These are phyloP conservation scores for Tichodroma muraria DNA, from an alignment of 2,113 vertebrate genomes.

Conservation along the genomic window DNA sequence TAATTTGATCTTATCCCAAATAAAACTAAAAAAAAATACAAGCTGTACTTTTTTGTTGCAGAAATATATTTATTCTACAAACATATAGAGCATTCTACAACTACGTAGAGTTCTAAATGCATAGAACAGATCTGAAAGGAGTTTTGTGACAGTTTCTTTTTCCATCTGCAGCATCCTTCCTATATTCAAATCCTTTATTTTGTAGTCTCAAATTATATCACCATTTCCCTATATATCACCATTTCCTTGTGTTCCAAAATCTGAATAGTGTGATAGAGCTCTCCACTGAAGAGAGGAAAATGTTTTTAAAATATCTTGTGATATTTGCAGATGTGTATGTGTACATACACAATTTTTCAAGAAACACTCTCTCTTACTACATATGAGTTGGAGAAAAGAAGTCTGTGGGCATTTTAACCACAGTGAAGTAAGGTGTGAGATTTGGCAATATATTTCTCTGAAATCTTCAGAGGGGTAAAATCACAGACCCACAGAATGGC, in stretches of 20 bases:
- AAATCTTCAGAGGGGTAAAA: neutral
- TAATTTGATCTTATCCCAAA: neutral
- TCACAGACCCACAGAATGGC: neutral
- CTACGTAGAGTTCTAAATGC: neutral
- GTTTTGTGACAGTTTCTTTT: neutral
- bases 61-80: neutral
- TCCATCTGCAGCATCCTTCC: neutral
- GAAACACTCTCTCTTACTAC: neutral
- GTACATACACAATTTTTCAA: neutral
- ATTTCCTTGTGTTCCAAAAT: neutral
- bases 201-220: neutral
- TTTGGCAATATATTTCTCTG: neutral
- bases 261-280: neutral
- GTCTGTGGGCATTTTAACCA: neutral
- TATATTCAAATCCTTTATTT: neutral
- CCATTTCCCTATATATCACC: neutral
- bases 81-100: neutral
- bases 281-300: neutral
- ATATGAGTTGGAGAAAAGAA: neutral
- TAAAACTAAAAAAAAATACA: neutral
- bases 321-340: neutral
- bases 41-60: neutral
- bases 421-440: neutral
- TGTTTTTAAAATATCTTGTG: neutral
- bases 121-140: neutral